Evolutionary conservation across 2,888 invertebrate species (phyloP).

Genomic region (Chouioia cunea): DNA sequence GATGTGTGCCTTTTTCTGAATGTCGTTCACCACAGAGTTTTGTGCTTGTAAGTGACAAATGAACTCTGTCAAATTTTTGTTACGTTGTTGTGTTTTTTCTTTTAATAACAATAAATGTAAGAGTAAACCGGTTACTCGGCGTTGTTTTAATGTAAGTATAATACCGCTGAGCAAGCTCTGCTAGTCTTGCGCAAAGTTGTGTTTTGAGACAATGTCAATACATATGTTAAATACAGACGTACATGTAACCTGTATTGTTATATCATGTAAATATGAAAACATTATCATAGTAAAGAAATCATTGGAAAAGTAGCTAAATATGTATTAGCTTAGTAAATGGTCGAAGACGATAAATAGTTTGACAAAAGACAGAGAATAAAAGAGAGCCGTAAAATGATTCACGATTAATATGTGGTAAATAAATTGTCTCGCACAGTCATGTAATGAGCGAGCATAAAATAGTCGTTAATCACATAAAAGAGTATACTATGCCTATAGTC

Average conservation of each 20-base stretch:
- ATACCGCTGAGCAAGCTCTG: no score
- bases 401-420: constrained; percentile 29
- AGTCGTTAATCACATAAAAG: constrained; percentile 42
- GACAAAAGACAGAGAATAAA: constrained; percentile 33
- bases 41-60: neutral
- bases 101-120: neutral
- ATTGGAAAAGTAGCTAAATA: no score
- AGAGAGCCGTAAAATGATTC: constrained; percentile 5
- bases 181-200: no score
- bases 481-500: neutral
- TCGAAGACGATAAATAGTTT: constrained; percentile 30
- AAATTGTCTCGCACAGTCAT: constrained; percentile 38
- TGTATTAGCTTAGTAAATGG: constrained; percentile 19
- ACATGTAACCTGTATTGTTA: constrained; percentile 13
- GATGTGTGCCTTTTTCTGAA: no score
- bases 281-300: no score
- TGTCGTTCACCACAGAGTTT: constrained; percentile 31
- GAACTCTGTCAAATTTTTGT: neutral
- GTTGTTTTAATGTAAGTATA: no score
- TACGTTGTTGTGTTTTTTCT: neutral
- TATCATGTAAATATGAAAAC: no score
- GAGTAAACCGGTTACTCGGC: no score
- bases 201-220: no score
- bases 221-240: constrained; percentile 18
- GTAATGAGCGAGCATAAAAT: constrained; percentile 39